Percentiles rank a stretch among this genome's conserved stretches.
These are phyloP conservation scores for Illadopsis cleaveri DNA, from an alignment of 2,113 vertebrate species.

Conservation along the genomic window DNA sequence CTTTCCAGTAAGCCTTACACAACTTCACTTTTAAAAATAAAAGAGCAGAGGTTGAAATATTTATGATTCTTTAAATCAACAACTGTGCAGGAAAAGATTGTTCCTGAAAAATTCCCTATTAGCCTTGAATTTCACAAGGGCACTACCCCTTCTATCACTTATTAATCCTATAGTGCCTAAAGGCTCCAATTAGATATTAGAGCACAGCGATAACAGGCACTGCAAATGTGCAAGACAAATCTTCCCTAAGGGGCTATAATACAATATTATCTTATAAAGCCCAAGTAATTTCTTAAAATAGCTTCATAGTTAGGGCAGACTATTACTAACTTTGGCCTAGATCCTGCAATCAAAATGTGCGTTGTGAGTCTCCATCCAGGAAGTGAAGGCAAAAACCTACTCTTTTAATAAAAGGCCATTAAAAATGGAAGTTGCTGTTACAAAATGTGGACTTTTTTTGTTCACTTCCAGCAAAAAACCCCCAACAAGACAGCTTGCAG, in stretches of 20 bases:
- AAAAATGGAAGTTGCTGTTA: background rate
- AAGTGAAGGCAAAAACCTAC: background rate
- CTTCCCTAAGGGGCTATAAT: background rate
- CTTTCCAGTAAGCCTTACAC: background rate
- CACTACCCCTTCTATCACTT: background rate
- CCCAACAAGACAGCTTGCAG: background rate
- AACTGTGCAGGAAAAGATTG: background rate
- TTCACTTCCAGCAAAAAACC: background rate
- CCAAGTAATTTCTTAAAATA: background rate
- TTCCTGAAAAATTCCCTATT: background rate
- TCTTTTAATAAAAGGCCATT: background rate
- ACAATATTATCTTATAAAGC: background rate
- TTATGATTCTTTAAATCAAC: slow-evolving; percentile 47
- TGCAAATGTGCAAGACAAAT: slow-evolving; percentile 5
- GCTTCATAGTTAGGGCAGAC: background rate
- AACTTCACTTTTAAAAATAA: slow-evolving; percentile 37
- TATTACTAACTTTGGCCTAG: slow-evolving; percentile 9
- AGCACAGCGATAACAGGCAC: background rate
- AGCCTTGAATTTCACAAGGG: background rate
- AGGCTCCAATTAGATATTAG: background rate
- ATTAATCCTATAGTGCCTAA: background rate
- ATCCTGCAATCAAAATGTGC: background rate
- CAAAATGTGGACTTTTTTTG: background rate
- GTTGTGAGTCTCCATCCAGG: background rate
- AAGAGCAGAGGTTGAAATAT: slow-evolving; percentile 9